Evolutionary conservation across 2,113 vertebrate species (phyloP), one percentile per base, ranked within the genome.

Genomic region (Phycodurus eques): DNA sequence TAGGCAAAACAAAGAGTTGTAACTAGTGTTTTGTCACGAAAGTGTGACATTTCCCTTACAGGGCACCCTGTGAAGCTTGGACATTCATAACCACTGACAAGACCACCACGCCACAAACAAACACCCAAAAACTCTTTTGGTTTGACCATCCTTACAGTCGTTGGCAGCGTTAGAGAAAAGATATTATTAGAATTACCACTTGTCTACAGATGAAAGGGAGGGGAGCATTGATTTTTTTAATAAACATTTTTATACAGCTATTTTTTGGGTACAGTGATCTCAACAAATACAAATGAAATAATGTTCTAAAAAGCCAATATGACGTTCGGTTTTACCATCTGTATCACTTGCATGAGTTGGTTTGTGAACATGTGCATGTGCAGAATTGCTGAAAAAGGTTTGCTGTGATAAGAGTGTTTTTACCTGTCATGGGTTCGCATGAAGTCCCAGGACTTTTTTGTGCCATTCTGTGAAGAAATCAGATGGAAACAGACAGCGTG

Each of bases 401-500:
- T 49, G 15, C 56, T 13, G 42, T 8, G 10, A 75, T 72, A 51
- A 6, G 27, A 27, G 39, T 44, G 15, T n/a, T 80, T 92, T 93
- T 92, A 96, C 95, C 95, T 96, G 92, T 96, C 95, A 85, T 95
- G 95, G 14, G 94, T 94, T 87, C 91, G 91, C 95, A 96, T 95
- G 88, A 94, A 96, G 90, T 96, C 95, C 95, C 95, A 96, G 72
- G 84, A 90, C 88, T 96, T 96, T 92, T 93, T 94, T 64, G 91
- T 89, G 73, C 95, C 95, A 83, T 96, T 96, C 95, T 96, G 86
- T n/a, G 19, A 86, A 86, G 19, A 70, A 83, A 74, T 31, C 77
- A 76, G 31, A 80, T n/a, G 86, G 57, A 72, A 68, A 71, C 0
- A 20, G 69, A 79, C 53, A 76, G 19, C 60, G 70, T 42, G 1